These are phyloP conservation scores for Phragmatobia fuliginosa DNA, from an alignment of 2,888 invertebrate species.

Conservation along the genomic window DNA sequence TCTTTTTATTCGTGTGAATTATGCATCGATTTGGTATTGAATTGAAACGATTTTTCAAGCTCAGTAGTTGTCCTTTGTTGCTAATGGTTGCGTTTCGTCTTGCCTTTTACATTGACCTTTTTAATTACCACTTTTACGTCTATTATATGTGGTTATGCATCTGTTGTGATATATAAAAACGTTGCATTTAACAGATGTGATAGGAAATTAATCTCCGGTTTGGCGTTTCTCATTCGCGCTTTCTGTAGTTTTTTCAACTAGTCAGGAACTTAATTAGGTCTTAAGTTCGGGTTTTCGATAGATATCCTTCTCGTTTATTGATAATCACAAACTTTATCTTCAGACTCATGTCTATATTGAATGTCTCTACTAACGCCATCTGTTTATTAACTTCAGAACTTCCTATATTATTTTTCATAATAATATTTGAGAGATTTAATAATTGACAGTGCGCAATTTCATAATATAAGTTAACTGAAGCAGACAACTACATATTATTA, in stretches of 20 bases:
- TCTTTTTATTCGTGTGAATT: conserved; percentile 78
- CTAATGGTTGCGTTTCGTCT: conserved; percentile 70
- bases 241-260: not conserved
- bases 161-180: conserved; percentile 43
- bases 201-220: conserved; percentile 20
- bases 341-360: not conserved
- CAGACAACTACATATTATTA: no score
- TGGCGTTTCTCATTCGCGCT: not conserved
- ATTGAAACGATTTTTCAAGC: conserved; percentile 86
- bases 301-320: no score
- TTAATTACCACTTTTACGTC: conserved; percentile 70
- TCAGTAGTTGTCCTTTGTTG: conserved; percentile 82
- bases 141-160: conserved; percentile 53
- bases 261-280: not conserved
- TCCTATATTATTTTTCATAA: conserved; percentile 25
- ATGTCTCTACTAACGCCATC: conserved; percentile 51
- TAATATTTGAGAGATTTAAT: not conserved
- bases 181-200: conserved; percentile 25
- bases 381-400: conserved; percentile 46
- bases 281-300: not conserved
- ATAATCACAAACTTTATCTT: no score
- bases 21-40: conserved; percentile 75
- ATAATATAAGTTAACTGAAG: no score
- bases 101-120: conserved; percentile 65
- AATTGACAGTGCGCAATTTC: no score